phyloP scores from a whole-genome alignment of 2,113 vertebrate species.

The Platysternon megacephalum region DNA sequence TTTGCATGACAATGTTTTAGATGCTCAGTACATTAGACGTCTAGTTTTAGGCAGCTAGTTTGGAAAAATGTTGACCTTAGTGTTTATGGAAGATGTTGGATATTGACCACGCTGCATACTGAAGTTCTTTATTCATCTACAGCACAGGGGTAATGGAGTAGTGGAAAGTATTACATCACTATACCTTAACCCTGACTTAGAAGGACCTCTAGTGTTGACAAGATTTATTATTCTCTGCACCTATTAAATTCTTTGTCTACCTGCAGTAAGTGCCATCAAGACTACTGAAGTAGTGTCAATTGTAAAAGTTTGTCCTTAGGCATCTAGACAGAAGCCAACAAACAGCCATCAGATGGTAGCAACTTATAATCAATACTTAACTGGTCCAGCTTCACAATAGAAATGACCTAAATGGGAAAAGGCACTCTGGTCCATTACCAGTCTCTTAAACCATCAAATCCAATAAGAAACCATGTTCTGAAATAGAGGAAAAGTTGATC shows the following conservation, averaged over 20 bases:
- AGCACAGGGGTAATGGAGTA: accelerated
- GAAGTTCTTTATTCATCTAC: neutral
- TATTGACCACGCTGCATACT: neutral
- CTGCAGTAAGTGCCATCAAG: neutral
- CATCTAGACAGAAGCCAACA: neutral
- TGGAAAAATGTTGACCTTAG: neutral
- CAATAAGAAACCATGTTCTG: neutral
- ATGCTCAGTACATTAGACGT: neutral
- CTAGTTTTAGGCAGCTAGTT: neutral
- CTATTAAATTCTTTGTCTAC: neutral
- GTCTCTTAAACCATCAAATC: neutral
- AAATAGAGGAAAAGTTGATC: neutral
- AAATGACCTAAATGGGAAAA: neutral
- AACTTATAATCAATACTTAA: neutral
- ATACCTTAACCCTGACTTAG: neutral
- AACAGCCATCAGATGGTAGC: neutral
- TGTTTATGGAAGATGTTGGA: neutral
- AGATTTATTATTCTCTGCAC: neutral
- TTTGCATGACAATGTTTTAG: neutral
- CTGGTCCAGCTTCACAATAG: neutral
- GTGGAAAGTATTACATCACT: neutral
- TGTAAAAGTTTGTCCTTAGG: neutral
- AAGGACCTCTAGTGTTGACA: neutral
- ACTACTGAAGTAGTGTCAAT: neutral
- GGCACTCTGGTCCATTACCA: no score